phyloP scores from a whole-genome alignment of 2,888 invertebrate genomes.

The Philereme transversata region DNA sequence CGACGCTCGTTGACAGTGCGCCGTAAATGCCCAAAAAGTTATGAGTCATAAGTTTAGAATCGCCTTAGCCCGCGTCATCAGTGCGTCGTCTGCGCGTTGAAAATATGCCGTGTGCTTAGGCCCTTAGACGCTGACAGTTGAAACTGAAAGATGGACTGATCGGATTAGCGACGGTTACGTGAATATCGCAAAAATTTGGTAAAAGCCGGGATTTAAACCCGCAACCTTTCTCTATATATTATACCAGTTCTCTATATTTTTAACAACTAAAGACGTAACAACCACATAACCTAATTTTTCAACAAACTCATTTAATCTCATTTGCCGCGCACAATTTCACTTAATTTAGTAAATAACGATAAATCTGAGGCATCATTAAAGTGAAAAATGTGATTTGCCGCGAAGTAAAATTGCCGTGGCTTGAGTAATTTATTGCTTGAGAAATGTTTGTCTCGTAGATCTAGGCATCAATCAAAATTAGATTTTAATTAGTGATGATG shows the following conservation, averaged over 20 bases:
- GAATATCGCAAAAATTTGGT: too few species aligned
- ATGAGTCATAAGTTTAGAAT: too few species aligned
- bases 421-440: slow-evolving; percentile 43
- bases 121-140: slow-evolving; percentile 41
- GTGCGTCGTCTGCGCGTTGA: too few species aligned
- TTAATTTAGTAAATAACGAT: slow-evolving; percentile 50
- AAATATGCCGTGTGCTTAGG: too few species aligned
- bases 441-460: slow-evolving; percentile 34
- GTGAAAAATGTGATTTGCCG: slow-evolving; percentile 47
- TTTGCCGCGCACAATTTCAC: slow-evolving; percentile 12
- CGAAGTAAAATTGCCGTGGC: slow-evolving; percentile 56
- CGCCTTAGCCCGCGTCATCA: too few species aligned
- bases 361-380: slow-evolving; percentile 63
- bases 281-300: slow-evolving; percentile 8
- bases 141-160: slow-evolving; percentile 18
- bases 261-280: too few species aligned
- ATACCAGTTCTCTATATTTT: too few species aligned
- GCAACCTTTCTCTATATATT: too few species aligned
- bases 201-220: too few species aligned
- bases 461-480: slow-evolving; percentile 17
- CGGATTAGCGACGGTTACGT: not conserved
- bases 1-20: too few species aligned
- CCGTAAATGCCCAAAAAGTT: too few species aligned
- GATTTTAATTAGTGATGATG: slow-evolving; percentile 21
- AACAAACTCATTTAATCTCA: slow-evolving; percentile 7